These are phyloP conservation scores for Periphyllus acericola DNA, from an alignment of 2,888 invertebrate genomes.

Conservation along the genomic window DNA sequence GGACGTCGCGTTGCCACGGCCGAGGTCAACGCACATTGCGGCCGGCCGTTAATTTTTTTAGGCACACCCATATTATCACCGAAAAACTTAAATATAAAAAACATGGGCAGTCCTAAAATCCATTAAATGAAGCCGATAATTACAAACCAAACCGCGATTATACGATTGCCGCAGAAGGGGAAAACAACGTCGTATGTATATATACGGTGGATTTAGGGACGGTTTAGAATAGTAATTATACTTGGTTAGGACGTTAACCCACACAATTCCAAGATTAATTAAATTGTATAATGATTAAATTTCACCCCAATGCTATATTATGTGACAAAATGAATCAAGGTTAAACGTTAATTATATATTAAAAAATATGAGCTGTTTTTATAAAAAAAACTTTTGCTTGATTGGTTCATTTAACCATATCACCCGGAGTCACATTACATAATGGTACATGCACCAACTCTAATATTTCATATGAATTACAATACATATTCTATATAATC, in stretches of 20 bases:
- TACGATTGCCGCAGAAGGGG: not conserved
- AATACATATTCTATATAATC: too few relatives aligned
- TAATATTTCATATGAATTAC: too few relatives aligned
- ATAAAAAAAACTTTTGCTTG: constrained; percentile 15
- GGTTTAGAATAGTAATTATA: constrained; percentile 50
- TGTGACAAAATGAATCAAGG: constrained; percentile 41
- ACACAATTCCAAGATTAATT: constrained; percentile 25
- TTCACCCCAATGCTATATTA: constrained; percentile 15
- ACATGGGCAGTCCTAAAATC: constrained; percentile 39
- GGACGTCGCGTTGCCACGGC: constrained; percentile 13
- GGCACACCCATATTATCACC: constrained; percentile 57
- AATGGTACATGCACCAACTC: not conserved
- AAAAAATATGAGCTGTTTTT: not conserved
- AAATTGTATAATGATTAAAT: constrained; percentile 46
- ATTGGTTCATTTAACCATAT: not conserved
- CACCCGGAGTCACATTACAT: not conserved
- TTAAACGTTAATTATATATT: constrained; percentile 36
- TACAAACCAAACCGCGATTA: constrained; percentile 49
- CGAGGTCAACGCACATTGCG: constrained; percentile 58
- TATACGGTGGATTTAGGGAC: constrained; percentile 3
- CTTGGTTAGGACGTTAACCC: constrained; percentile 49
- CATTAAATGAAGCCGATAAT: constrained; percentile 49
- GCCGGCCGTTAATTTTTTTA: constrained; percentile 60
- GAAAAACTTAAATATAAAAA: constrained; percentile 46
- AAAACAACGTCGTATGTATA: not conserved